phyloP scores from a whole-genome alignment of 2,797 vertebrate species.

The Okamejei kenojei region DNA sequence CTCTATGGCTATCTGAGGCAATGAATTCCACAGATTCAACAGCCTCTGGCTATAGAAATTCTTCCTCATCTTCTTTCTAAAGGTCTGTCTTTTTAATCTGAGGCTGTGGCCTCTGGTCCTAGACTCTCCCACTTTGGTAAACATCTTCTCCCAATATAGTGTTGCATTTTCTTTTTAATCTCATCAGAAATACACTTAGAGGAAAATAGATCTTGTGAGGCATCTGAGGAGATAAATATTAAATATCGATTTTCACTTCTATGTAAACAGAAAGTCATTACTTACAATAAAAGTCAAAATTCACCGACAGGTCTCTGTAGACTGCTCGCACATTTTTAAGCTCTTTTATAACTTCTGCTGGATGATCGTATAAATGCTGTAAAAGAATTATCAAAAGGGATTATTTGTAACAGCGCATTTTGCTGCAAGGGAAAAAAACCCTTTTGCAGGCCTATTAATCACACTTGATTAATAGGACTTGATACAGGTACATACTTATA shows the following conservation, averaged over 20 bases:
- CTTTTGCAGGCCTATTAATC: no score
- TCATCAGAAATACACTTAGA: background rate
- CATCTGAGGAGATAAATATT: background rate
- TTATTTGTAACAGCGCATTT: background rate
- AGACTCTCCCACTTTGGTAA: no score
- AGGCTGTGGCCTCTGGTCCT: no score
- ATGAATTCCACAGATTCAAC: no score
- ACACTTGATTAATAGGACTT: no score
- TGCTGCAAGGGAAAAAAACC: no score
- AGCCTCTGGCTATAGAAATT: no score
- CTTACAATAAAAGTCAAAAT: constrained; percentile 58
- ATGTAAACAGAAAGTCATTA: constrained; percentile 31
- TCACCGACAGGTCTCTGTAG: constrained; percentile 55
- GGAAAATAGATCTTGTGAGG: background rate
- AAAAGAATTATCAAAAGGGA: background rate
- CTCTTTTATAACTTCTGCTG: constrained; percentile 51
- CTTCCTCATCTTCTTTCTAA: no score
- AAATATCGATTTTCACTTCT: background rate
- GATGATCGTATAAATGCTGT: constrained; percentile 56
- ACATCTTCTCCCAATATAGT: background rate
- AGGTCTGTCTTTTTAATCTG: no score
- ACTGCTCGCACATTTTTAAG: constrained; percentile 46
- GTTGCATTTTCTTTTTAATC: background rate
- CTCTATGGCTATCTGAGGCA: no score
- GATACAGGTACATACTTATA: no score